Evolutionary conservation across 1,140 invertebrate genomes (phyloP).

Genomic region (Nasonia longicornis): DNA sequence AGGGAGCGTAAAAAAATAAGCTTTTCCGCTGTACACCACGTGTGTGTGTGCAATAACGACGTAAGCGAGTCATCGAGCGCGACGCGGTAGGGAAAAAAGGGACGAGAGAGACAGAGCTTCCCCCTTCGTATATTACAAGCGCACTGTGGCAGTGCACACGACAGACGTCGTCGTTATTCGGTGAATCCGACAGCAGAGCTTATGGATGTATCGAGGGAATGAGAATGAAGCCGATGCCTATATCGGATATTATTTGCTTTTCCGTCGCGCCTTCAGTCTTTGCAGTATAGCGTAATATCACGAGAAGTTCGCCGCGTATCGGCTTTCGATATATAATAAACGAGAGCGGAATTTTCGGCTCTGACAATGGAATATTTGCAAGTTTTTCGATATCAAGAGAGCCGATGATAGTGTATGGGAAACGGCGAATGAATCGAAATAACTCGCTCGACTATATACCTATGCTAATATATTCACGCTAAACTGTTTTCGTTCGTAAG

Average conservation of each 20-base stretch:
- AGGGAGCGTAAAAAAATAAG: background rate
- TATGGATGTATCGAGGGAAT: background rate
- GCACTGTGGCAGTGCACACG: background rate
- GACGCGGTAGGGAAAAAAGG: background rate
- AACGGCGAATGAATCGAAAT: no score
- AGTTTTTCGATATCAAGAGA: background rate
- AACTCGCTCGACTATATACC: no score
- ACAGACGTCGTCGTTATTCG: background rate
- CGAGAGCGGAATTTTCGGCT: background rate
- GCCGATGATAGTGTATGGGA: no score
- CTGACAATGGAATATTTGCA: background rate
- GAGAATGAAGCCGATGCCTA: background rate
- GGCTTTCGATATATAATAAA: background rate
- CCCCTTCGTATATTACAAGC: background rate
- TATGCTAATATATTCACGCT: background rate
- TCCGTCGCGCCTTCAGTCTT: background rate
- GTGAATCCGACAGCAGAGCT: background rate
- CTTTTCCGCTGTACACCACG: background rate
- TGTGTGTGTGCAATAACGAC: background rate
- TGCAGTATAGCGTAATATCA: background rate
- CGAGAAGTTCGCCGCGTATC: background rate
- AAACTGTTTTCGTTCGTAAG: background rate
- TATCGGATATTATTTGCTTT: background rate
- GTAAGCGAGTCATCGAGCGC: conserved; percentile 20
- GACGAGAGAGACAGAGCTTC: background rate